These are phyloP conservation scores for Salvelinus namaycush DNA, from an alignment of 2,113 vertebrate genomes.

Conservation along the genomic window DNA sequence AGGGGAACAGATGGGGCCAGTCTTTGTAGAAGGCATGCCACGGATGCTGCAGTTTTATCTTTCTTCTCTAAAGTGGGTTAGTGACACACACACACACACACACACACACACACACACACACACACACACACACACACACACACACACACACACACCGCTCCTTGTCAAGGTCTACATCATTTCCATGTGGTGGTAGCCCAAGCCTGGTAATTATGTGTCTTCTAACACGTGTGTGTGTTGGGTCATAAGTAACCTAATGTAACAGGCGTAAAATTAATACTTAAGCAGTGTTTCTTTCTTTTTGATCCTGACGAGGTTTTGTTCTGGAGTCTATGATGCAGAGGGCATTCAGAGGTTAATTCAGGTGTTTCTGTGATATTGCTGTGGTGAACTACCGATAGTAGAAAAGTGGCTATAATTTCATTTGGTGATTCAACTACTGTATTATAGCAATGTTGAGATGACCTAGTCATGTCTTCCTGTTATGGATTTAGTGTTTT, in stretches of 20 bases:
- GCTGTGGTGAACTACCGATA: no score
- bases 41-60: slow-evolving; percentile 48
- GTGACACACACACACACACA: not conserved
- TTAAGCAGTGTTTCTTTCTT: no score
- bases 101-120: not conserved
- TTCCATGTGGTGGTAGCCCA: slow-evolving; percentile 41
- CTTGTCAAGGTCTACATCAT: slow-evolving; percentile 34
- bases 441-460: no score
- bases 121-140: not conserved
- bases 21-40: slow-evolving; percentile 47
- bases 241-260: no score
- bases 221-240: not conserved
- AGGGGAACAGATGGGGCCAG: slow-evolving; percentile 57
- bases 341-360: no score
- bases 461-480: no score
- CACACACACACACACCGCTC: not conserved
- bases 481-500: no score
- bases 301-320: slow-evolving; percentile 21
- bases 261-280: no score
- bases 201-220: slow-evolving; percentile 41
- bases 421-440: no score
- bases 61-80: slow-evolving; percentile 58
- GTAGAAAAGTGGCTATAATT: no score
- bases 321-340: no score
- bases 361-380: no score